These are phyloP conservation scores for Phorcus lineatus DNA, from an alignment of 2,888 invertebrate species.

Conservation along the genomic window DNA sequence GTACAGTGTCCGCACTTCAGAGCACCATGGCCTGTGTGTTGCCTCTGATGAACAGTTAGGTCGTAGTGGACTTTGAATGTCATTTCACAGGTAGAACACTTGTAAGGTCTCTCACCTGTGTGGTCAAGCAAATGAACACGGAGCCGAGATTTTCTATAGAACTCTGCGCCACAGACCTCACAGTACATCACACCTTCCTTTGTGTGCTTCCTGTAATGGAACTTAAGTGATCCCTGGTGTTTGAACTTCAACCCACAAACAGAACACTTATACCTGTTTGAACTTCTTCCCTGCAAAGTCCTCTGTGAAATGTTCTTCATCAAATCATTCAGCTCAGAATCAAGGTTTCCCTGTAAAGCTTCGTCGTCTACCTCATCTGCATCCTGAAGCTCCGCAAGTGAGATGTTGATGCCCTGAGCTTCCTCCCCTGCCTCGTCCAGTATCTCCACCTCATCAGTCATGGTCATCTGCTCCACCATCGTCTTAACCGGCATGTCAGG, in stretches of 20 bases:
- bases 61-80: not conserved
- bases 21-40: not conserved
- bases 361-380: not conserved
- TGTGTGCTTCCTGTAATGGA: not conserved
- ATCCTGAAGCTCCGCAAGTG: not conserved
- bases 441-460: not conserved
- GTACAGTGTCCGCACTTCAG: not conserved
- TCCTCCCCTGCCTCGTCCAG: not conserved
- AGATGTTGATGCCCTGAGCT: not conserved
- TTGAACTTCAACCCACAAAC: not conserved
- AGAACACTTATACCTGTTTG: not conserved
- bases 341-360: not conserved
- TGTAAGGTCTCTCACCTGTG: constrained; percentile 1
- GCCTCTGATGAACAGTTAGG: not conserved
- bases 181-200: constrained; percentile 2
- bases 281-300: not conserved
- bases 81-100: not conserved
- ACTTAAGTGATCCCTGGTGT: not conserved
- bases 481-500: not conserved
- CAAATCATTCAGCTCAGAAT: not conserved
- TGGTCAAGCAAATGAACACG: not conserved
- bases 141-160: not conserved
- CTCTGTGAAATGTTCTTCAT: not conserved
- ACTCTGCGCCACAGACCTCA: not conserved
- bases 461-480: not conserved